phyloP scores from a whole-genome alignment of 2,888 invertebrate genomes.

The Hermaeophaga mercurialis region DNA sequence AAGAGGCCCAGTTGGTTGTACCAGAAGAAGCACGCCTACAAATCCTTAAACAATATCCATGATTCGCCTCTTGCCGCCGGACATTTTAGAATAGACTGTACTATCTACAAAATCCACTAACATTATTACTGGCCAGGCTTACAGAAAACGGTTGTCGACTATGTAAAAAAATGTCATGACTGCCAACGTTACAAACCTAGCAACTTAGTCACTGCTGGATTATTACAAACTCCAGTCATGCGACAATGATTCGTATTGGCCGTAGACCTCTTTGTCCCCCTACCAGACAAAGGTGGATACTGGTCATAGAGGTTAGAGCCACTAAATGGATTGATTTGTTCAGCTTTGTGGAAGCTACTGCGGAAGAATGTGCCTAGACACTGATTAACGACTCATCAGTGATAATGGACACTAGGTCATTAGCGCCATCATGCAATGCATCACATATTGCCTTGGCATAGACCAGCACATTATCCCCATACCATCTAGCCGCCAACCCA shows the following conservation, averaged over 20 bases:
- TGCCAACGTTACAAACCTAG: constrained; percentile 43
- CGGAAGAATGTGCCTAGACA: constrained; percentile 37
- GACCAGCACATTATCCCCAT: constrained; percentile 25
- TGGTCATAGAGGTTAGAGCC: constrained; percentile 41
- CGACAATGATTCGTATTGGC: constrained; percentile 41
- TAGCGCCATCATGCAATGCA: neutral
- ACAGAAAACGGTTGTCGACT: constrained; percentile 31
- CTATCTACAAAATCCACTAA: constrained; percentile 32
- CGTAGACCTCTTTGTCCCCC: constrained; percentile 43
- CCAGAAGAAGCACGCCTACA: neutral
- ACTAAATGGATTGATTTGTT: constrained; percentile 43
- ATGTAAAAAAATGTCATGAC: constrained; percentile 39
- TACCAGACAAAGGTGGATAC: constrained; percentile 34
- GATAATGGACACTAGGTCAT: neutral
- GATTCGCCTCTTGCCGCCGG: constrained; percentile 5
- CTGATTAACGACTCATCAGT: constrained; percentile 37
- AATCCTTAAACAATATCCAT: constrained; percentile 10
- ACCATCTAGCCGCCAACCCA: constrained; percentile 36
- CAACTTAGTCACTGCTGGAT: constrained; percentile 42
- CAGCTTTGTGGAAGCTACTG: constrained; percentile 36
- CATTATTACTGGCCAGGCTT: constrained; percentile 40
- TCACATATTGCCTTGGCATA: constrained; percentile 31
- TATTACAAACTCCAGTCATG: constrained; percentile 41
- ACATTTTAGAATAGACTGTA: constrained; percentile 22
- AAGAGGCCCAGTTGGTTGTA: constrained; percentile 7